Conservation (phyloP, 2,113 vertebrate genomes). For the Dendropsophus ebraccatus region DNA sequence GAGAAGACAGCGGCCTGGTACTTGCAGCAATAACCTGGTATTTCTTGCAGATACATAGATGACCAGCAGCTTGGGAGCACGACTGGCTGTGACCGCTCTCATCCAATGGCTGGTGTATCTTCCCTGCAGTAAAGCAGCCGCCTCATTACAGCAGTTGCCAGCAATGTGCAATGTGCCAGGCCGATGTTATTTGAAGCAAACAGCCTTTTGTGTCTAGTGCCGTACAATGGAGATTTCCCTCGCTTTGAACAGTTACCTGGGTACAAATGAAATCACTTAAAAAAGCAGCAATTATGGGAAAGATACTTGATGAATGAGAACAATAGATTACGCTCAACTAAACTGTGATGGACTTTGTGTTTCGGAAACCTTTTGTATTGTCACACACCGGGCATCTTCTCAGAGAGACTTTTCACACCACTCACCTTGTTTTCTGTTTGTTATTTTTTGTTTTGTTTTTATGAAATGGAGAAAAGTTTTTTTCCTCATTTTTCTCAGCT, state of each 20-base stretch:
- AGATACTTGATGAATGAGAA: background rate
- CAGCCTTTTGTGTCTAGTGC: background rate
- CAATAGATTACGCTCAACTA: background rate
- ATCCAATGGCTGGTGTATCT: background rate
- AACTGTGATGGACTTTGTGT: too few relatives aligned
- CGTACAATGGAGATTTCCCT: background rate
- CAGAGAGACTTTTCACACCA: too few relatives aligned
- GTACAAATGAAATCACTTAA: background rate
- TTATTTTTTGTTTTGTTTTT: too few relatives aligned
- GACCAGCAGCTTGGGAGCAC: background rate
- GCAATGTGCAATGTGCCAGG: background rate
- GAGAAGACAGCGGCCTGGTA: conserved; percentile 5
- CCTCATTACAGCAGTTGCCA: background rate
- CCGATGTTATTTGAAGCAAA: background rate
- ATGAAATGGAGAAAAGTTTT: too few relatives aligned
- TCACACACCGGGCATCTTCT: too few relatives aligned
- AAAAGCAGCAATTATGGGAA: background rate
- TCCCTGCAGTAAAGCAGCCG: background rate
- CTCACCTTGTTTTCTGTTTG: too few relatives aligned
- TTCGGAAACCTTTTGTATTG: too few relatives aligned
- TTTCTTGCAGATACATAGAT: conserved; percentile 6
- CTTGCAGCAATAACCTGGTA: background rate
- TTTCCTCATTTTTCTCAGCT: too few relatives aligned
- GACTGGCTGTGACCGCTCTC: background rate
- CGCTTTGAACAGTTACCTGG: background rate